Percentiles rank a stretch among this genome's conserved stretches.
Evolutionary conservation across 1,140 invertebrate species (phyloP).

Genomic region (Drosophila neocordata): DNA sequence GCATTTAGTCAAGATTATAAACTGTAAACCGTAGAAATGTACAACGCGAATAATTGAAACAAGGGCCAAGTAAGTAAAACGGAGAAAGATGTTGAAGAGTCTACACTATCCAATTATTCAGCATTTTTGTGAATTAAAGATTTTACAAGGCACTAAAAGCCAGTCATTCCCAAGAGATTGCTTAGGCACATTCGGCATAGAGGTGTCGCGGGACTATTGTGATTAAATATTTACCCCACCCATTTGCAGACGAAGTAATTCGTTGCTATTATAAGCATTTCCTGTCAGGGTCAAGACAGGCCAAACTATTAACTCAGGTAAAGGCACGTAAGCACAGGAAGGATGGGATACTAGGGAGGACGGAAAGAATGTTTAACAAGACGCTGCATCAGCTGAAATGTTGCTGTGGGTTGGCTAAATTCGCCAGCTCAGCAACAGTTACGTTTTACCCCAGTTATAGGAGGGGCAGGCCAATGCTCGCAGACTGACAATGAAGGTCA

Average conservation of each 20-base stretch:
- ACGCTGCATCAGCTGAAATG: constrained; percentile 17
- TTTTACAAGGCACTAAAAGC: constrained; percentile 11
- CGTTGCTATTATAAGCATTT: constrained; percentile 5
- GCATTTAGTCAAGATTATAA: neutral
- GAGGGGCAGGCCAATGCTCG: neutral
- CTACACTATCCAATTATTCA: neutral
- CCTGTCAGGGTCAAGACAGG: constrained; percentile 3
- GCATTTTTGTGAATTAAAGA: constrained; percentile 13
- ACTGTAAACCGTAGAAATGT: too few relatives aligned
- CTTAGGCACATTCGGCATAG: neutral
- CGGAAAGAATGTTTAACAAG: neutral
- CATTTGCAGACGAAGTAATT: constrained; percentile 2
- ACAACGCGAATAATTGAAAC: too few relatives aligned
- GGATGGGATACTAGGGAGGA: neutral
- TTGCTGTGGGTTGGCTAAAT: neutral
- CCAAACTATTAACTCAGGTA: constrained; percentile 12
- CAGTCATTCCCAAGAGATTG: constrained; percentile 10
- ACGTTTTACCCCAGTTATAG: neutral
- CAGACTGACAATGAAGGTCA: constrained; percentile 16
- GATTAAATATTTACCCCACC: constrained; percentile 17
- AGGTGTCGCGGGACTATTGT: constrained; percentile 1
- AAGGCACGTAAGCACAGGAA: neutral
- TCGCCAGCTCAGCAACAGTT: constrained; percentile 18
- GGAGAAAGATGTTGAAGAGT: neutral
- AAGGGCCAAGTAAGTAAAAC: neutral